Conservation (phyloP, 2,888 invertebrate genomes). For the Dromius quadrimaculatus region DNA sequence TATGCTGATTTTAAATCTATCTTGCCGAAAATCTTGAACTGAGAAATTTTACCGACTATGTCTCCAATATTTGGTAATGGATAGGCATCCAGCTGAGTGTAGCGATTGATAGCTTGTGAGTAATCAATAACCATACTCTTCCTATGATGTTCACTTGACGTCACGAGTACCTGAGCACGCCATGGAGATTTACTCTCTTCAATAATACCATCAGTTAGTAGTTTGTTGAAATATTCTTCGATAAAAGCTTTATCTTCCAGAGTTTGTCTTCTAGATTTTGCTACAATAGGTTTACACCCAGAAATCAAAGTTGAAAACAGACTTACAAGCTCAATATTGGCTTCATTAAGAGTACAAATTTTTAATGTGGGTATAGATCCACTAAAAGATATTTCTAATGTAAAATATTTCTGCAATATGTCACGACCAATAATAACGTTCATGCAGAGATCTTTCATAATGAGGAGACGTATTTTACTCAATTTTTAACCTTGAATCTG, state of each 20-base stretch:
- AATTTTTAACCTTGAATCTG: not conserved
- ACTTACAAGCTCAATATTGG: not conserved
- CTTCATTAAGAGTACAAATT: not conserved
- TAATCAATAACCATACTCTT: conserved; percentile 57
- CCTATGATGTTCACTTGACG: conserved; percentile 53
- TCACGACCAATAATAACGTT: not conserved
- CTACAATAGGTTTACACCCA: not conserved
- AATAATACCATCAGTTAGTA: no score
- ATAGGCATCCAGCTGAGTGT: conserved; percentile 55
- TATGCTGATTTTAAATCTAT: conserved; percentile 54
- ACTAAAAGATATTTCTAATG: not conserved
- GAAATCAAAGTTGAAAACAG: not conserved
- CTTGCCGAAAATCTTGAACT: conserved; percentile 47
- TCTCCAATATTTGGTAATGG: conserved; percentile 53
- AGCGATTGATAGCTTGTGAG: conserved; percentile 56
- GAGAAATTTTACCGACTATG: conserved; percentile 44
- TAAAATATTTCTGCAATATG: not conserved
- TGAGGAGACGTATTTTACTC: not conserved
- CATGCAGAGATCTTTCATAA: not conserved
- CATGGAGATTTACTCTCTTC: conserved; percentile 4
- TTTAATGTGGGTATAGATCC: not conserved
- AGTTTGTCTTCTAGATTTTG: not conserved
- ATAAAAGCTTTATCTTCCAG: not conserved
- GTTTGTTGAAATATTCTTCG: no score
- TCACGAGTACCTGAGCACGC: conserved; percentile 54